phyloP scores from a whole-genome alignment of 2,888 invertebrate species.

The Platycheirus albimanus region DNA sequence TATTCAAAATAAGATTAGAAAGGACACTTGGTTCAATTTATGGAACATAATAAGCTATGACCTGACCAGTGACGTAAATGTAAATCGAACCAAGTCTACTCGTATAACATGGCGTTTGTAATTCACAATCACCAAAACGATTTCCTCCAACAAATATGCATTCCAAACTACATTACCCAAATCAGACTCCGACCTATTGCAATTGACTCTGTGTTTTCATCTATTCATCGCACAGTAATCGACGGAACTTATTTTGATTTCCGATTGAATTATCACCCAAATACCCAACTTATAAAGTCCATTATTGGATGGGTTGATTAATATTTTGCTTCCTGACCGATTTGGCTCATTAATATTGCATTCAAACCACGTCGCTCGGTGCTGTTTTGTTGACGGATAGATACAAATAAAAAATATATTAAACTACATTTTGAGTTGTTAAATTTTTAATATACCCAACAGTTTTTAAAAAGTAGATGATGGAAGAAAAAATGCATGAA shows the following conservation, averaged over 20 bases:
- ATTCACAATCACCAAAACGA: slow-evolving; percentile 38
- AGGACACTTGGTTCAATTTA: too few relatives aligned
- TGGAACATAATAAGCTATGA: too few relatives aligned
- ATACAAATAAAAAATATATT: slow-evolving; percentile 18
- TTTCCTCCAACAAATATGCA: slow-evolving; percentile 33
- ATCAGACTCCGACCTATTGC: slow-evolving; percentile 1
- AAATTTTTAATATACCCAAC: slow-evolving; percentile 47
- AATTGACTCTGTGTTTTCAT: background rate
- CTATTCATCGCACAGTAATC: slow-evolving; percentile 40
- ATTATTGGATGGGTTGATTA: slow-evolving; percentile 47
- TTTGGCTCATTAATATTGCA: slow-evolving; percentile 67
- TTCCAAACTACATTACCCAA: background rate
- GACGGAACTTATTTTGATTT: slow-evolving; percentile 61
- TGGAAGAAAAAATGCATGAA: slow-evolving; percentile 11
- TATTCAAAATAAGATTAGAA: too few relatives aligned
- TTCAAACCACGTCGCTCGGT: slow-evolving; percentile 47
- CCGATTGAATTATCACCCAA: slow-evolving; percentile 58
- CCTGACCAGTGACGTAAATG: too few relatives aligned
- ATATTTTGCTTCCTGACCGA: slow-evolving; percentile 57
- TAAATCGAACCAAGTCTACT: background rate
- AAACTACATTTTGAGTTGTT: slow-evolving; percentile 10
- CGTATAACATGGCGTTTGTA: background rate
- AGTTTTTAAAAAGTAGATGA: slow-evolving; percentile 9
- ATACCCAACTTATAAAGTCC: background rate
- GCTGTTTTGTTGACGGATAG: slow-evolving; percentile 8